phyloP scores from a whole-genome alignment of 37 sponge, comb jelly and placozoan genomes.

The Agelas oroides region DNA sequence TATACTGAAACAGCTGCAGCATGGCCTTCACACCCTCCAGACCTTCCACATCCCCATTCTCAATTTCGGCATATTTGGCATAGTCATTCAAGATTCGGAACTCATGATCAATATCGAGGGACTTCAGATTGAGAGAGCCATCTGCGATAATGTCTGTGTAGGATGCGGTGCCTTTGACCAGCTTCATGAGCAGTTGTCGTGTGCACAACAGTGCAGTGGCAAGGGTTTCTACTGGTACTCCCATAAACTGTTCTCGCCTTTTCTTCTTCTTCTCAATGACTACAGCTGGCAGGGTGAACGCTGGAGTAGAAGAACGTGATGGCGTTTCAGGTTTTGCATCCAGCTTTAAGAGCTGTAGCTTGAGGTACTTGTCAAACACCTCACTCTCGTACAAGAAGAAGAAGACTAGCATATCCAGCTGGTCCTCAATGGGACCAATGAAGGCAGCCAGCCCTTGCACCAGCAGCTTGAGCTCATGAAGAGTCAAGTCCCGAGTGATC shows the following conservation, averaged over 20 bases:
- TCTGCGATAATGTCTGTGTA: slow-evolving; percentile 60
- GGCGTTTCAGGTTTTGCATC: not conserved
- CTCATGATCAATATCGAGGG: slow-evolving; percentile 60
- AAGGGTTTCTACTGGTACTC: not conserved
- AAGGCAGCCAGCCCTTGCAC: slow-evolving; percentile 21
- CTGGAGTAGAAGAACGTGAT: not conserved
- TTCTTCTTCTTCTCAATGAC: not conserved
- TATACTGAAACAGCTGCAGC: slow-evolving; percentile 73
- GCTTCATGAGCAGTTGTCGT: slow-evolving; percentile 31
- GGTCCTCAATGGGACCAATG: slow-evolving; percentile 29
- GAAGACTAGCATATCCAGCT: slow-evolving; percentile 59
- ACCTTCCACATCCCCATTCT: slow-evolving; percentile 30
- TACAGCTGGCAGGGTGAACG: slow-evolving; percentile 1
- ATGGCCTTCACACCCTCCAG: slow-evolving; percentile 55
- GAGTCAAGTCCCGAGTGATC: slow-evolving; percentile 14
- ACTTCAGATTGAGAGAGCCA: slow-evolving; percentile 28
- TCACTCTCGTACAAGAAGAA: slow-evolving; percentile 68
- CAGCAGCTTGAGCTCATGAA: slow-evolving; percentile 14
- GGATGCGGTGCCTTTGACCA: slow-evolving; percentile 63
- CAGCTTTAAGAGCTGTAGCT: slow-evolving; percentile 39
- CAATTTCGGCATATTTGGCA: slow-evolving; percentile 7
- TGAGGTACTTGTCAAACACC: slow-evolving; percentile 71
- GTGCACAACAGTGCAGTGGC: slow-evolving; percentile 47
- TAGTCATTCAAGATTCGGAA: slow-evolving; percentile 40
- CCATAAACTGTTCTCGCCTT: not conserved